phyloP scores from a whole-genome alignment of 2,797 vertebrate species.

The Onychomys leucogaster region DNA sequence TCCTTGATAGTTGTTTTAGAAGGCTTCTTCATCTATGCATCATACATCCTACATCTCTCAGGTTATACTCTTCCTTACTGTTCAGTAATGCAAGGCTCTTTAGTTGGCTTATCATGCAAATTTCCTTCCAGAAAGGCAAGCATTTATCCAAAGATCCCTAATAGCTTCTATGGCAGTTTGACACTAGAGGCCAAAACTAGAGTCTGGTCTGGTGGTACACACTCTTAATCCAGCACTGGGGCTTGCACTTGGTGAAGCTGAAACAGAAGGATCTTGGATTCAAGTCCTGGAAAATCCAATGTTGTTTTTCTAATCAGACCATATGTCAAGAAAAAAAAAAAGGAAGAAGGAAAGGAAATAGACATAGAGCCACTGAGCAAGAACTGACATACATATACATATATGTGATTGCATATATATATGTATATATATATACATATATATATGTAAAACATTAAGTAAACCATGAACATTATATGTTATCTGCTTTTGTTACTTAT shows the following conservation, averaged over 20 bases:
- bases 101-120: not conserved
- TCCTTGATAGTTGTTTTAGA: not conserved
- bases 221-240: not conserved
- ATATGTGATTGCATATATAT: not conserved
- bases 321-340: too few relatives aligned
- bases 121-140: not conserved
- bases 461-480: not conserved
- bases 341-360: not conserved
- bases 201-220: not conserved
- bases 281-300: not conserved
- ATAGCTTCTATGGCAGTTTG: not conserved
- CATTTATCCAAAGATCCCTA: not conserved
- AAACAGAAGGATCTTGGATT: not conserved
- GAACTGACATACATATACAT: not conserved
- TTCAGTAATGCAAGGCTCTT: not conserved
- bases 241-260: not conserved
- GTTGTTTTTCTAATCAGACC: not conserved
- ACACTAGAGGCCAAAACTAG: not conserved
- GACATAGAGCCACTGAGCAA: not conserved
- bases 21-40: not conserved
- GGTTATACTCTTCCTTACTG: not conserved
- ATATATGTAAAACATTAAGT: not conserved
- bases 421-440: not conserved
- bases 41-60: rapidly evolving
- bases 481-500: not conserved